Evolutionary conservation across 2,113 vertebrate genomes (phyloP).

Genomic region (Tinamus guttatus): DNA sequence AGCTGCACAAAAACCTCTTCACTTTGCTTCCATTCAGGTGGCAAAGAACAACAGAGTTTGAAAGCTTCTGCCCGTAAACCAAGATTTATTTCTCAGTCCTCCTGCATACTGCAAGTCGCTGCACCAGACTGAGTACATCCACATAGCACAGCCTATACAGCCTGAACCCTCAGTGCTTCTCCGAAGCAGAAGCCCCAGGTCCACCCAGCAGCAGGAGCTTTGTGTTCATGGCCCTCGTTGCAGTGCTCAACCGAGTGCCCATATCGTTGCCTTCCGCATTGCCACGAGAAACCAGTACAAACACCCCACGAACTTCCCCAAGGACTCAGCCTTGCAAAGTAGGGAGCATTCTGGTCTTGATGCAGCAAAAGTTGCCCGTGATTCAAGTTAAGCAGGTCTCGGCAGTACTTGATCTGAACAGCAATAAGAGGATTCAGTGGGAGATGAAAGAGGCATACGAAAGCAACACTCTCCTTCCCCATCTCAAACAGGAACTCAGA

Average conservation of each 20-base stretch:
- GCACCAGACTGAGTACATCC: not conserved
- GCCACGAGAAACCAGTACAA: not conserved
- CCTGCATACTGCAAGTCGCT: not conserved
- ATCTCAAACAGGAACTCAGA: not conserved
- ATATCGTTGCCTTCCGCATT: not conserved
- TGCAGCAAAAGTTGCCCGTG: not conserved
- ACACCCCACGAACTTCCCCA: fast-evolving
- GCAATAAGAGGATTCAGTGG: not conserved
- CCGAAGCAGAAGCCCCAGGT: not conserved
- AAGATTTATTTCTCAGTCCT: not conserved
- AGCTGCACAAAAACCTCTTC: constrained; percentile 78
- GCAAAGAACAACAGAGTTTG: constrained; percentile 42
- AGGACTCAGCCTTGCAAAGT: not conserved
- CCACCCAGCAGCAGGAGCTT: not conserved
- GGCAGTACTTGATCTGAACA: not conserved
- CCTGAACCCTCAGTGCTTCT: not conserved
- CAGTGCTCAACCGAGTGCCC: not conserved
- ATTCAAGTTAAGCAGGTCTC: not conserved
- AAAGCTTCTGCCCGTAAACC: constrained; percentile 45
- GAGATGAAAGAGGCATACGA: not conserved
- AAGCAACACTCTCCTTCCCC: not conserved
- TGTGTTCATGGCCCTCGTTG: not conserved
- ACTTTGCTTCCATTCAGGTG: constrained; percentile 68
- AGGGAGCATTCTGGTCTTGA: not conserved
- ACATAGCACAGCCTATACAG: not conserved